Percentiles rank a stretch among this genome's conserved stretches.
phyloP scores from a whole-genome alignment of 30 jellyfish, hydroid and myxozoan genomes.

The Aurelia sp. region DNA sequence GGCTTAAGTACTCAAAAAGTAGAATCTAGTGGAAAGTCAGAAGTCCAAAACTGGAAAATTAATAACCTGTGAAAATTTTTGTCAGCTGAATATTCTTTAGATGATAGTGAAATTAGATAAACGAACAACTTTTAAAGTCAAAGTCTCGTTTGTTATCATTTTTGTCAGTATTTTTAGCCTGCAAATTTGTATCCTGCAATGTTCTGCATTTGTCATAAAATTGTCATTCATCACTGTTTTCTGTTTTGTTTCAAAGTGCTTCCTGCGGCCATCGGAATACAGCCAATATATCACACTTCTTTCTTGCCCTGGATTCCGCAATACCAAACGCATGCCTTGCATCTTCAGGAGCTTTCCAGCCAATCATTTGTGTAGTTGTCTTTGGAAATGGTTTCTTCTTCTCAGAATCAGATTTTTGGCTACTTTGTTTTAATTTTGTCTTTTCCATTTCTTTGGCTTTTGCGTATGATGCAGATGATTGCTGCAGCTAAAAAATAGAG shows the following conservation, averaged over 20 bases:
- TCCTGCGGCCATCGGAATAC: conserved; percentile 96
- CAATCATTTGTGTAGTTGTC: conserved; percentile 90
- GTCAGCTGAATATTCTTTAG: too few relatives aligned
- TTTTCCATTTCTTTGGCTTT: neutral
- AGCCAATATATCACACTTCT: conserved; percentile 83
- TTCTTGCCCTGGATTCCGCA: conserved; percentile 87
- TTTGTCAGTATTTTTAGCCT: too few relatives aligned
- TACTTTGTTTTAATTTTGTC: neutral
- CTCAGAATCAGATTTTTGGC: neutral
- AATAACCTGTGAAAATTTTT: too few relatives aligned
- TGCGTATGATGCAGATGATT: conserved; percentile 28
- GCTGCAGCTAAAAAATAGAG: conserved; percentile 14
- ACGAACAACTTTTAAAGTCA: too few relatives aligned
- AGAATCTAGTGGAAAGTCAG: too few relatives aligned
- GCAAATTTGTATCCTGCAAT: too few relatives aligned
- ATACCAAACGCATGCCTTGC: conserved; percentile 76
- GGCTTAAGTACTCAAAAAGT: too few relatives aligned
- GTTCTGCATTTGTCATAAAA: too few relatives aligned
- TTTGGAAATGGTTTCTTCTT: conserved; percentile 72
- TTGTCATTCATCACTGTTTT: too few relatives aligned
- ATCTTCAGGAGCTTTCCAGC: conserved; percentile 85
- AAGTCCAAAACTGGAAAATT: too few relatives aligned
- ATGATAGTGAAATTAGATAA: too few relatives aligned
- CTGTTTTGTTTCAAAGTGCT: conserved; percentile 37
- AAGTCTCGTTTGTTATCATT: too few relatives aligned